Conservation (phyloP, 64 coral and sea anemone species). For the Catalaphyllia jardinei region DNA sequence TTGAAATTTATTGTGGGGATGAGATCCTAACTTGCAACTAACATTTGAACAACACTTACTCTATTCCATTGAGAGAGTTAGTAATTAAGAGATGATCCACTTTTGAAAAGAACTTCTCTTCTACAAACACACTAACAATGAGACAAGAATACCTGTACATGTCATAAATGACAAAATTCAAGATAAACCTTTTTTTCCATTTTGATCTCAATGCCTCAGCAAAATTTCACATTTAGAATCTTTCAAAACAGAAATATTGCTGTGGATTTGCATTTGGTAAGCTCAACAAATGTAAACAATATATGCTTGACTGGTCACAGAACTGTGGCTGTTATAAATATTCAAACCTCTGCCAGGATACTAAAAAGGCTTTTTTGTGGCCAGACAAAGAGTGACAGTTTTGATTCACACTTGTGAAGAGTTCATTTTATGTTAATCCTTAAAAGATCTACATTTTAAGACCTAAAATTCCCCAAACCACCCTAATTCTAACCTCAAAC, state of each 20-base stretch:
- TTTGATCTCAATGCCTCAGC: background rate
- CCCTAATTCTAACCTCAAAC: conserved; percentile 2
- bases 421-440: background rate
- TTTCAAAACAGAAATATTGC: background rate
- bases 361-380: conserved; percentile 1
- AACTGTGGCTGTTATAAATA: conserved; percentile 44
- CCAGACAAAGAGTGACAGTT: conserved; percentile 19
- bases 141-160: conserved; percentile 17
- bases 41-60: background rate
- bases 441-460: background rate
- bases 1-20: background rate
- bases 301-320: conserved; percentile 42
- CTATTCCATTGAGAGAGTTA: background rate
- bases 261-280: background rate
- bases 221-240: background rate
- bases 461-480: background rate
- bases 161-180: background rate
- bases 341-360: conserved; percentile 31
- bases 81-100: conserved; percentile 53
- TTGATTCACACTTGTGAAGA: conserved; percentile 9
- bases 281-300: conserved; percentile 28
- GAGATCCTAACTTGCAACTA: background rate
- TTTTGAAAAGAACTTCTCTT: conserved; percentile 24
- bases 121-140: conserved; percentile 5
- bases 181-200: background rate